These are phyloP conservation scores for Semaprochilodus insignis DNA, from an alignment of 2,797 vertebrate genomes.

Conservation along the genomic window DNA sequence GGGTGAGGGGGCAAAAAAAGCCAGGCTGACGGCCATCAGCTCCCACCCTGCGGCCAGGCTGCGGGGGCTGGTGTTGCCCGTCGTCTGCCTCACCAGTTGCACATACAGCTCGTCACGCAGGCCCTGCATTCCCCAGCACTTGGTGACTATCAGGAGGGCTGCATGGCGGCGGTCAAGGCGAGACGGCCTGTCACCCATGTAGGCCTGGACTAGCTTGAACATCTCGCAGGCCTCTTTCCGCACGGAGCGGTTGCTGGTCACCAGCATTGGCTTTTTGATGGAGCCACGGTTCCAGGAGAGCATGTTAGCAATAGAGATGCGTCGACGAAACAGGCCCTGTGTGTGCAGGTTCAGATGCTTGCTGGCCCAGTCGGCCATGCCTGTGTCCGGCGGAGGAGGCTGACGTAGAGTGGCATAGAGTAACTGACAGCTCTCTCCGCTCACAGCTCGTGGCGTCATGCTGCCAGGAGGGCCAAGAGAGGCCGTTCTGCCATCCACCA, in stretches of 20 bases:
- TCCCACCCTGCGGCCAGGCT: constrained; percentile 91
- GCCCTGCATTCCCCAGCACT: constrained; percentile 90
- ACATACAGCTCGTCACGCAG: constrained; percentile 91
- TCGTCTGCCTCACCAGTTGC: constrained; percentile 91
- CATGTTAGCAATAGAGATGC: constrained; percentile 92
- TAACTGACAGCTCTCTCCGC: constrained; percentile 72
- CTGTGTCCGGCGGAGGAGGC: constrained; percentile 79
- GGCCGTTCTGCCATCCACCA: constrained; percentile 71
- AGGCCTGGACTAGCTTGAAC: constrained; percentile 92
- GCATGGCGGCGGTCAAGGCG: constrained; percentile 86
- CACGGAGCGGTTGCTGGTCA: constrained; percentile 86
- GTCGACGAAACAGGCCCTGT: constrained; percentile 89
- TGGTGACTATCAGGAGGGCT: constrained; percentile 85
- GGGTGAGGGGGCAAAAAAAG: constrained; percentile 91
- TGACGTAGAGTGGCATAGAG: constrained; percentile 83
- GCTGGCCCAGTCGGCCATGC: constrained; percentile 91
- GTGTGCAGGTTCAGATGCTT: constrained; percentile 94
- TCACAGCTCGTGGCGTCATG: constrained; percentile 65
- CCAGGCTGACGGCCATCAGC: constrained; percentile 90
- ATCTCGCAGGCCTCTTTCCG: constrained; percentile 92
- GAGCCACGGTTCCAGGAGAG: constrained; percentile 90
- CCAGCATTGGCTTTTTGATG: constrained; percentile 93
- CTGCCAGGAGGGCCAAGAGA: constrained; percentile 74
- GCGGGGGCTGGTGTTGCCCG: constrained; percentile 82
- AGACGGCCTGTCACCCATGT: constrained; percentile 90